Base-by-base conservation (phyloP, 2,113 vertebrate genomes). In the Trochalopteron elliotii region DNA sequence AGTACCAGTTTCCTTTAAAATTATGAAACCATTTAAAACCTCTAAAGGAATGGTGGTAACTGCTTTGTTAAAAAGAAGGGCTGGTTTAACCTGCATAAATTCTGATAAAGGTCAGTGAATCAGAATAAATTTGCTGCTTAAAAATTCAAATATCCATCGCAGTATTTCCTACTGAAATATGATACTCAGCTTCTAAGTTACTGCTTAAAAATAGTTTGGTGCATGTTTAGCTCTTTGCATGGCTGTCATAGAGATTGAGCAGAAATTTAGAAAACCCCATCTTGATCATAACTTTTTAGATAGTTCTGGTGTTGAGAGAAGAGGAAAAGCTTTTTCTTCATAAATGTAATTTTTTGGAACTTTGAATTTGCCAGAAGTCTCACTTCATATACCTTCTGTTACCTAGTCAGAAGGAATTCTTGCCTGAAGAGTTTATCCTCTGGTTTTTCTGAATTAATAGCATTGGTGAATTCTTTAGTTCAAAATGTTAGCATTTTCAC, bases 191-290 rank as follows among this genome's bases (percentile, higher is more conserved):
- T 40, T 82, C 5, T 56, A 31, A 71, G n/a, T 39, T 90, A 18
- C 5, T 44, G 40, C 53, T 68, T 88, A 40, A 50, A 72, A 75
- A 12, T 39, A 61, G 10, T 39, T 89, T 49, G 44, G 15, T 45
- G 28, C 4, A 1, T 24, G 21, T 83, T 87, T 21, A 47, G 30
- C 18, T 80, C 5, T 63, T 47, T 49, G 12, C 0, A 0, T 63
- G 15, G 40, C 42, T 83, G 19, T n/a, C 6, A 2, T 8, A 30
- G 21, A 47, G 67, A n/a, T 28, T 42, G 25, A 68, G 28, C n/a
- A 22, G 9, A 92, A 77, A 37, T 31, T 90, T 37, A 72, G 53
- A 80, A 68, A 61, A 61, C 24, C 28, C 15, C 2, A 7, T 44
- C 18, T 70, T 59, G 45, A 70, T 82, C 4, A 1, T 60, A 90